Evolutionary conservation across 2,113 vertebrate species (phyloP).

Genomic region (Corvus cornix): DNA sequence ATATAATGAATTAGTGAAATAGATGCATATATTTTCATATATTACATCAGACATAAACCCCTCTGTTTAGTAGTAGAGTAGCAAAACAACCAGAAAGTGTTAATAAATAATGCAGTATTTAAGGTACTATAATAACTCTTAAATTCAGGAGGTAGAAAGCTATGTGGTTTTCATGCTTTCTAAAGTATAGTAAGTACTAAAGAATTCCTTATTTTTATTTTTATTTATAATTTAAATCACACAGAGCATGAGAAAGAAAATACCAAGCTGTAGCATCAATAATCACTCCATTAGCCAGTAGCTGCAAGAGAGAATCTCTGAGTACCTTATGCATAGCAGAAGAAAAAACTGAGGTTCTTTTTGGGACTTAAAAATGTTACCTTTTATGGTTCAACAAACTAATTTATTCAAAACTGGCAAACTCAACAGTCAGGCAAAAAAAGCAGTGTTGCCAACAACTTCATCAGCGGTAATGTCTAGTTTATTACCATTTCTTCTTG

Average conservation of each 20-base stretch:
- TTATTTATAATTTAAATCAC: neutral
- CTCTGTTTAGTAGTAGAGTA: neutral
- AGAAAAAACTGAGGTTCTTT: neutral
- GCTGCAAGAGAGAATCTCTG: neutral
- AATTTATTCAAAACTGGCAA: neutral
- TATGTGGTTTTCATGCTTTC: neutral
- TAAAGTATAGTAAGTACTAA: neutral
- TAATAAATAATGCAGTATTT: neutral
- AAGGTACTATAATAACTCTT: neutral
- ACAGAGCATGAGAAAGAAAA: neutral
- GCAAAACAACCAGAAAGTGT: neutral
- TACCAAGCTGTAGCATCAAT: neutral
- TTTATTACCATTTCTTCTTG: neutral
- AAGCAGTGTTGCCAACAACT: fast-evolving
- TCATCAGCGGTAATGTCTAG: neutral
- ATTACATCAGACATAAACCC: neutral
- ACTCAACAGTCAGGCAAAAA: neutral
- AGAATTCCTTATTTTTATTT: neutral
- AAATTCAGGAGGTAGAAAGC: neutral
- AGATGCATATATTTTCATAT: neutral
- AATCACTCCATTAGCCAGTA: neutral
- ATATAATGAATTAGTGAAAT: neutral
- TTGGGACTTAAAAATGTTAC: fast-evolving
- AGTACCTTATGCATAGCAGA: neutral
- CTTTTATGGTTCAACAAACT: neutral